A percentile compares a stretch with the other conserved stretches of the same genome.
Conservation (phyloP, 1,140 invertebrate species). For the Eupristina koningsbergeri region DNA sequence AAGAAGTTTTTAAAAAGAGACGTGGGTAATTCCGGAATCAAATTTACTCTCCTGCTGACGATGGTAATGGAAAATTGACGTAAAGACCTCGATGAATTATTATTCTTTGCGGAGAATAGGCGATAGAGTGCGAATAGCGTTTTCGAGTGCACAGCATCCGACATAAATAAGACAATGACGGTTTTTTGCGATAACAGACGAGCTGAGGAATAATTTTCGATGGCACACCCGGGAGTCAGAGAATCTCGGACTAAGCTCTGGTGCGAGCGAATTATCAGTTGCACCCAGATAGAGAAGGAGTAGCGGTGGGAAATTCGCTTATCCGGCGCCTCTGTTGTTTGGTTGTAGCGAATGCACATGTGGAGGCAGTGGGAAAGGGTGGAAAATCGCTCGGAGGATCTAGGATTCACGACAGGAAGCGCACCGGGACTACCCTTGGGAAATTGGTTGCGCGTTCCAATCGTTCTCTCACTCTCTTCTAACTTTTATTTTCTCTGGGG, state of each 20-base stretch:
- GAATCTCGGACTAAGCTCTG: not conserved
- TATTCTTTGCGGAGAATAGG: not conserved
- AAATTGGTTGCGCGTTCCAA: conserved; percentile 65
- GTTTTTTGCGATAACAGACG: not conserved
- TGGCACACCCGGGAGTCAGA: not conserved
- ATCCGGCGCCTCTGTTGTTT: conserved; percentile 10
- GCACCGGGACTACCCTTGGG: conserved; percentile 55
- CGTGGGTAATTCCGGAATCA: too few relatives aligned
- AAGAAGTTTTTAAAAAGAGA: too few relatives aligned
- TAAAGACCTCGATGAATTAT: not conserved
- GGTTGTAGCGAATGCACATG: not conserved
- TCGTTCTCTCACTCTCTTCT: conserved; percentile 46
- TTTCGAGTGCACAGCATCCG: not conserved
- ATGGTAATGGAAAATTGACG: too few relatives aligned
- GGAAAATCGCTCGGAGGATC: conserved; percentile 57
- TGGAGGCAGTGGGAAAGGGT: not conserved
- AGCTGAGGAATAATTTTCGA: conserved; percentile 39
- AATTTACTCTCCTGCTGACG: too few relatives aligned
- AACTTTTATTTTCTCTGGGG: conserved; percentile 66
- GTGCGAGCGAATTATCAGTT: conserved; percentile 20
- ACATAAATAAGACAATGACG: conserved; percentile 37
- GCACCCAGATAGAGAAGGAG: not conserved
- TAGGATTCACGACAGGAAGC: not conserved
- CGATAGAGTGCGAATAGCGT: not conserved
- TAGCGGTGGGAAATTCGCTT: conserved; percentile 50